Base-by-base conservation (phyloP, 2,888 invertebrate species). In the Eupithecia tripunctaria region DNA sequence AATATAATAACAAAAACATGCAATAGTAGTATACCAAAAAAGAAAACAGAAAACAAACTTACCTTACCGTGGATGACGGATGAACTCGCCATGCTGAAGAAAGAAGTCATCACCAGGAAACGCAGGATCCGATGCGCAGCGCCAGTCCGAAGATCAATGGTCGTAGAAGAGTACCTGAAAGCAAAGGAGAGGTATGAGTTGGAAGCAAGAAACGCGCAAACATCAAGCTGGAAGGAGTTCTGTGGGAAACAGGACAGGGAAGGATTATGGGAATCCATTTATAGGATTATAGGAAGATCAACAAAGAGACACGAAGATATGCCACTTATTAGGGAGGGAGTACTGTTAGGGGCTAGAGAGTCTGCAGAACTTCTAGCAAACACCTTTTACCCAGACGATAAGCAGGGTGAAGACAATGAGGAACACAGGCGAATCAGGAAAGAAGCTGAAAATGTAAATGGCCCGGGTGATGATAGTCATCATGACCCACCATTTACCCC, bases 201-300 rank as follows among this genome's bases (percentile, higher is more conserved):
- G 2, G 12, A 25, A 27, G 47, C 25, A 15, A 64, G 71, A 25
- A 56, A 38, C 14, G 79, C 80, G 0, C 74, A 75, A 15, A 74
- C 51, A 0, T 36, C 66, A 0, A 79, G 80, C 59, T 80, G 81
- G 81, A 82, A 75, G 32, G 59, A 38, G 1, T 78, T 76, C 29
- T 78, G 76, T 27, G 68, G 32, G 10, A 74, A 67, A 38, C 75
- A 78, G n/a, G 71, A 72, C 0, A 71, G 14, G 32, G 75, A 77
- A 27, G 64, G 67, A 0, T 0, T 77, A 2, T 77, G 77, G 77
- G 74, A 77, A 14, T 70, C 71, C 0, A 73, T 73, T 1, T 71
- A 78, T 15, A 62, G 78, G 32, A 68, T 76, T 0, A 72, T 78
- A 18, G 59, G 71, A 0, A 65, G 68, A 15, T 72, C 73, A 0